Percentiles rank a stretch among this genome's conserved stretches.
Conservation (phyloP, 2,113 vertebrate species). For the Dasyornis broadbenti region DNA sequence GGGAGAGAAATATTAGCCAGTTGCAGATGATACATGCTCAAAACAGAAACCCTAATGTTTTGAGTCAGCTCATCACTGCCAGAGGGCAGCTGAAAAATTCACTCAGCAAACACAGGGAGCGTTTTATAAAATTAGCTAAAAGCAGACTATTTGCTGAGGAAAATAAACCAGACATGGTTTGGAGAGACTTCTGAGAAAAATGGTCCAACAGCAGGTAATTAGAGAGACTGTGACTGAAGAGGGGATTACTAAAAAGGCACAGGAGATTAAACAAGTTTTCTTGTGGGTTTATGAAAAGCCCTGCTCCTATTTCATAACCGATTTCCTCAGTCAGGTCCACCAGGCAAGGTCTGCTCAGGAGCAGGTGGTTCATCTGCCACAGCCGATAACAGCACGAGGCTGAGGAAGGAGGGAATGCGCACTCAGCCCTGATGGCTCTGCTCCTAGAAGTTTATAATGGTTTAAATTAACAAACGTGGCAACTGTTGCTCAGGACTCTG, state of each 20-base stretch:
- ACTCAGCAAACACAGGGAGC: conserved; percentile 28
- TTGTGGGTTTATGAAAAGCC: conserved; percentile 8
- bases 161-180: not conserved
- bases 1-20: not conserved
- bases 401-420: not conserved
- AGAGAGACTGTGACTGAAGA: conserved; percentile 18
- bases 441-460: not conserved
- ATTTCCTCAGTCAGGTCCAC: not conserved
- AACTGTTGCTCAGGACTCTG: not conserved
- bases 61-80: conserved; percentile 47
- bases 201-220: conserved; percentile 27
- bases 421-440: not conserved
- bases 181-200: conserved; percentile 40
- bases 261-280: conserved; percentile 20
- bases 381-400: not conserved
- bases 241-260: conserved; percentile 23
- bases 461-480: not conserved
- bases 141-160: conserved; percentile 6
- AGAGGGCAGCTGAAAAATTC: conserved; percentile 25
- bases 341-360: not conserved
- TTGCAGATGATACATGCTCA: conserved; percentile 11
- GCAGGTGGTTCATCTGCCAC: not conserved
- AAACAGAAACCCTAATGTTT: conserved; percentile 49
- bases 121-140: conserved; percentile 46
- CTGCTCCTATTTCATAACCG: not conserved